Conservation (phyloP, 1,140 invertebrate species). For the Laodelphax striatellus region DNA sequence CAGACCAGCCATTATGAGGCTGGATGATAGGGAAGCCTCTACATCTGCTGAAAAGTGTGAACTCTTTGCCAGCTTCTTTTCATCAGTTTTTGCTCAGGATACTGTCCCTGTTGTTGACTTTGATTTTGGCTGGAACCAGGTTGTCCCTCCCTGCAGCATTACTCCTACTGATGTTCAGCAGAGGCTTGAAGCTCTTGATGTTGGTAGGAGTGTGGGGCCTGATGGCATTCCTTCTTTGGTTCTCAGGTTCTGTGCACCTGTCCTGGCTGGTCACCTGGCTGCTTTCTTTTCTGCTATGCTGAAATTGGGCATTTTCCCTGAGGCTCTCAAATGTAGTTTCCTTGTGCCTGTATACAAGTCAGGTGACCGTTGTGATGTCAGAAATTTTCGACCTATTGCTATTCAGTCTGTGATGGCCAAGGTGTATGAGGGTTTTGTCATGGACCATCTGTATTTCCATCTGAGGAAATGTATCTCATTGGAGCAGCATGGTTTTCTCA, state of each 20-base stretch:
- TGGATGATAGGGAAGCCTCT: too few species aligned
- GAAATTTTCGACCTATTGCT: constrained; percentile 6
- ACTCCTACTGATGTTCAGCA: not conserved
- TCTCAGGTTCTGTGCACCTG: not conserved
- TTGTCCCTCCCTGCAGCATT: not conserved
- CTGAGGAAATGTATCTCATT: constrained; percentile 4
- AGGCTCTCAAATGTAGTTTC: not conserved
- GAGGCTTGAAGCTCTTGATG: not conserved
- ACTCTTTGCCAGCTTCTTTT: too few species aligned
- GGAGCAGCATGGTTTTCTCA: constrained; percentile 14
- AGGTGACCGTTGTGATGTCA: not conserved
- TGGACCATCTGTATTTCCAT: constrained; percentile 1
- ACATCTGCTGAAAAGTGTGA: too few species aligned
- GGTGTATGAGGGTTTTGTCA: constrained; percentile 2
- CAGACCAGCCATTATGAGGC: too few species aligned
- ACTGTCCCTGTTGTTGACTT: not conserved
- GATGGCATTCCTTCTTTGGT: constrained; percentile 1
- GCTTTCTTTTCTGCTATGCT: not conserved
- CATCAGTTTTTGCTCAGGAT: not conserved
- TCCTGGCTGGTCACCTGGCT: not conserved
- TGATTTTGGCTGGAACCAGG: not conserved
- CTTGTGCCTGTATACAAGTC: constrained; percentile 9
- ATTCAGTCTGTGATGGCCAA: constrained; percentile 1
- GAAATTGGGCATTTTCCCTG: not conserved
- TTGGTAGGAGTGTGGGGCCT: not conserved